Base-by-base conservation (phyloP, 2,888 invertebrate genomes). In the Cordylochernes scorpioides region DNA sequence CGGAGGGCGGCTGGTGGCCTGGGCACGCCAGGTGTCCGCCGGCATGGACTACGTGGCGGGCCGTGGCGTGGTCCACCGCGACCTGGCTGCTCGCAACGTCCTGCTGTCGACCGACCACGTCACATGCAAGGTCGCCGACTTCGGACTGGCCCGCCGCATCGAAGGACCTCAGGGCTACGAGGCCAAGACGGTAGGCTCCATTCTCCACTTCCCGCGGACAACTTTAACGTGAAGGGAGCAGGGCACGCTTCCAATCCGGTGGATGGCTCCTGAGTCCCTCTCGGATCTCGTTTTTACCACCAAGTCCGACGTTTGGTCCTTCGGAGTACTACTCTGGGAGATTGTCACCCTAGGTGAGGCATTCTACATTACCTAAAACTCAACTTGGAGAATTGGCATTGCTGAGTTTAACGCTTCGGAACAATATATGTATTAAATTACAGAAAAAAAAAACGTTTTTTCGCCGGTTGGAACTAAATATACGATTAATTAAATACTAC, bases 101-200 rank as follows among this genome's bases (percentile, higher is more conserved):
- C 59, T 86, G 6, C 72, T 84, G 30, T n/a, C n/a, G n/a, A n/a
- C n/a, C n/a, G 71, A 71, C 1, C 75, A 80, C 28, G 68, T 78
- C 38, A 69, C 70, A 3, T 80, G 80, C 52, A 53, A 53, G 38
- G 78, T 86, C 2, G 82, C 84, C 0, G 86, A 86, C 52, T 86
- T 86, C 50, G 86, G 86, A 0, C 77, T 86, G 44, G 82, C 84
- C 0, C 62, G 86, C 27, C 82, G 84, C 53, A 68, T 86, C 0
- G 69, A 71, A 3, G 72, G n/a, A n/a, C n/a, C n/a, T n/a, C n/a
- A n/a, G n/a, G n/a, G n/a, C n/a, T n/a, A n/a, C n/a, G n/a, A n/a
- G n/a, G n/a, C n/a, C n/a, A n/a, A 19, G 10, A 19, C 10, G 9
- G 10, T 19, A 2, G 2, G 21, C 2, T 2, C 10, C 9, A 19